phyloP scores from a whole-genome alignment of 2,797 vertebrate species.

The Rhinatrema bivittatum region DNA sequence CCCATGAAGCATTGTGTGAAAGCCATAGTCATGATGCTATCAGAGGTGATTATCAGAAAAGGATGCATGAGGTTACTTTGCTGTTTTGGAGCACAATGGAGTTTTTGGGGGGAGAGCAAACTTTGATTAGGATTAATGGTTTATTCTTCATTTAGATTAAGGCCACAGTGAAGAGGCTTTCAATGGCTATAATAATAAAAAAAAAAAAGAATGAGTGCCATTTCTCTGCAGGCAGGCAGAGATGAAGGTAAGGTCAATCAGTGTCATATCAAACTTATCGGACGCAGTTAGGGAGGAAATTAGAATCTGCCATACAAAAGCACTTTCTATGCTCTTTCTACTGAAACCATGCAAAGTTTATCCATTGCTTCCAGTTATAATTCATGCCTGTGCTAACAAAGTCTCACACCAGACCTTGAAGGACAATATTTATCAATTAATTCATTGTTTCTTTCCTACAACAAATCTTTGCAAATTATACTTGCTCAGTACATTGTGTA shows the following conservation, averaged over 20 bases:
- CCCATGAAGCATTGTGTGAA: no score
- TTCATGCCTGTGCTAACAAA: no score
- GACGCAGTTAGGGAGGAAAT: conserved; percentile 19
- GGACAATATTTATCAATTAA: no score
- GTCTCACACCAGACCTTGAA: no score
- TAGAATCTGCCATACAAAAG: conserved; percentile 8
- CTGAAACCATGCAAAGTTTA: conserved; percentile 12
- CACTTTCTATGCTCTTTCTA: neutral
- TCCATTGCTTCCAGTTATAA: conserved; percentile 14
- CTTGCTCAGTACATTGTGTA: no score
- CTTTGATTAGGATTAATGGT: neutral
- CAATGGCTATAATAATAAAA: conserved; percentile 10
- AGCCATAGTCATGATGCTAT: no score
- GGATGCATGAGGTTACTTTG: no score
- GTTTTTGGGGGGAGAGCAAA: neutral
- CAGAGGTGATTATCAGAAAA: no score
- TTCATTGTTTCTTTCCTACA: no score
- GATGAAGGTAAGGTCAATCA: neutral
- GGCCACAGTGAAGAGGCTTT: conserved; percentile 2
- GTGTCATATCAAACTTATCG: conserved; percentile 3
- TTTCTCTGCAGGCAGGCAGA: neutral
- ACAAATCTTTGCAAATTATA: no score
- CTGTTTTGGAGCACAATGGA: no score
- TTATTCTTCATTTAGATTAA: conserved; percentile 13
- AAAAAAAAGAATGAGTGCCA: conserved; percentile 8